Conservation (phyloP, 2,113 vertebrate species). For the Indri indri region DNA sequence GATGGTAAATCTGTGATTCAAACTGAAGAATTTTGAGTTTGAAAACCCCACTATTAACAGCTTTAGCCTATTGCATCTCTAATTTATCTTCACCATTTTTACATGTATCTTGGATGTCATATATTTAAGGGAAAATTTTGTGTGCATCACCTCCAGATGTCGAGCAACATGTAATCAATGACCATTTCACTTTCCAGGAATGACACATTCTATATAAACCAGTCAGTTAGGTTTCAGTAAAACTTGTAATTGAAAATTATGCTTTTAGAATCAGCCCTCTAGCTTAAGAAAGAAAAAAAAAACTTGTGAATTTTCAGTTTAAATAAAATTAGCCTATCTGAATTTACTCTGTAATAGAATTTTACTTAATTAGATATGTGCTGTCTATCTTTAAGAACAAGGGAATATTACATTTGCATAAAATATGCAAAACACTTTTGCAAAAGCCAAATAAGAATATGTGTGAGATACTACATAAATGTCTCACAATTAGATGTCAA, state of each 20-base stretch:
- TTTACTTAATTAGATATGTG: constrained; percentile 70
- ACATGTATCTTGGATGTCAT: not conserved
- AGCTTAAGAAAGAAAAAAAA: not conserved
- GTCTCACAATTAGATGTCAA: constrained; percentile 3
- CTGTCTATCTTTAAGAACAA: constrained; percentile 45
- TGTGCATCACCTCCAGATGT: no score
- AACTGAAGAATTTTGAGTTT: not conserved
- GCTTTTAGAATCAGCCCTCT: not conserved
- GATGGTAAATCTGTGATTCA: not conserved
- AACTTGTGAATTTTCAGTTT: not conserved
- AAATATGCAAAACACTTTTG: constrained; percentile 50
- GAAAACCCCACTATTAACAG: not conserved
- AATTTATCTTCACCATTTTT: not conserved
- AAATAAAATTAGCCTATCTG: constrained; percentile 49
- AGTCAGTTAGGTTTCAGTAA: constrained; percentile 27
- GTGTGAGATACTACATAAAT: constrained; percentile 49
- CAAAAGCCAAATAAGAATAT: constrained; percentile 28
- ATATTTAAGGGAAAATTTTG: not conserved
- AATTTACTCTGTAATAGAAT: constrained; percentile 58
- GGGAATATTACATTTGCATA: constrained; percentile 49
- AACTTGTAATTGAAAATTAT: constrained; percentile 21
- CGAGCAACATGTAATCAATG: not conserved
- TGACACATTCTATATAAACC: not conserved
- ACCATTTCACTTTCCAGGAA: not conserved
- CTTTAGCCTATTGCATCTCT: not conserved